These are phyloP conservation scores for Polyploca ridens DNA, from an alignment of 2,888 invertebrate species.

Conservation along the genomic window DNA sequence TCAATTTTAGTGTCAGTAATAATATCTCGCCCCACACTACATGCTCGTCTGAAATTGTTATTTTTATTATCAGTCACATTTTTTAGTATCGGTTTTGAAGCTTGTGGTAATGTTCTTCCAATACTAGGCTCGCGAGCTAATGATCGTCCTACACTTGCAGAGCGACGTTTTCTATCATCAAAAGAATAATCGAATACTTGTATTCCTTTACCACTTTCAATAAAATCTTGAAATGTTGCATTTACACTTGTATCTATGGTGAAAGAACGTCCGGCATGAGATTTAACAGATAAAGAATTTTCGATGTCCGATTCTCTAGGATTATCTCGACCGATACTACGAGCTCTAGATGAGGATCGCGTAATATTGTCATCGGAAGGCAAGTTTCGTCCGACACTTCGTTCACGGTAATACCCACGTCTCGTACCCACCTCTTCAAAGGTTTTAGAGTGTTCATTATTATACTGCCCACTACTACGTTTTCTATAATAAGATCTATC, in stretches of 20 bases:
- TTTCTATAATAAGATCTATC: slow-evolving; percentile 33
- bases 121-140: slow-evolving; percentile 41
- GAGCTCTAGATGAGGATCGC: slow-evolving; percentile 34
- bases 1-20: slow-evolving; percentile 28
- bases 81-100: slow-evolving; percentile 16
- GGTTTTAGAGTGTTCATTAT: slow-evolving; percentile 32
- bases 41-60: slow-evolving; percentile 56
- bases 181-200: slow-evolving; percentile 47
- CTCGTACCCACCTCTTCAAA: slow-evolving; percentile 39
- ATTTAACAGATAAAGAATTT: slow-evolving; percentile 53
- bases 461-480: slow-evolving; percentile 27
- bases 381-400: slow-evolving; percentile 17
- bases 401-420: slow-evolving; percentile 16
- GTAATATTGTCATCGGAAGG: slow-evolving; percentile 37
- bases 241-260: slow-evolving; percentile 72
- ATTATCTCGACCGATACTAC: slow-evolving; percentile 37
- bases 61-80: slow-evolving; percentile 25
- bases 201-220: slow-evolving; percentile 43
- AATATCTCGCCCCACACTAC: slow-evolving; percentile 66
- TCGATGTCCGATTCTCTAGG: slow-evolving; percentile 28
- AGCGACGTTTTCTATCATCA: slow-evolving; percentile 62
- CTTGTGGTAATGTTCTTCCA: slow-evolving; percentile 22
- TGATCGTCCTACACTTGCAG: slow-evolving; percentile 70
- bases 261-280: slow-evolving; percentile 58
- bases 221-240: slow-evolving; percentile 62